Percentiles rank a stretch among this genome's conserved stretches.
Evolutionary conservation across 1,140 invertebrate species (phyloP).

Genomic region (Drosophila takahashii): DNA sequence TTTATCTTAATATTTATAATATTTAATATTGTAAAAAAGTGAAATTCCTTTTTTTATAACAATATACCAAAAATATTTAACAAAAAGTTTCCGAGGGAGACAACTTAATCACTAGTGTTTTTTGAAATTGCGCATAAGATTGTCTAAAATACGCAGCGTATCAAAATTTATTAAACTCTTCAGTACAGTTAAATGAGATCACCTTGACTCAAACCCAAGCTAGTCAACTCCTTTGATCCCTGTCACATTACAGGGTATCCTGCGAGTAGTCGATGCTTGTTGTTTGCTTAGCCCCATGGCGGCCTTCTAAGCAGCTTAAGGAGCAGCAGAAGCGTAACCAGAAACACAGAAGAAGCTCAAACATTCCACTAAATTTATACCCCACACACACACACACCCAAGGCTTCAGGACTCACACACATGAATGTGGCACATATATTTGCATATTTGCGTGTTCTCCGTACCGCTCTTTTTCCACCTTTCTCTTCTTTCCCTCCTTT

Average conservation of each 20-base stretch:
- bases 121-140: too few species aligned
- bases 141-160: too few species aligned
- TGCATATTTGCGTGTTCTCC: conserved; percentile 81
- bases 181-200: too few species aligned
- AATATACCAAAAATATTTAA: too few species aligned
- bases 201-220: too few species aligned
- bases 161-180: too few species aligned
- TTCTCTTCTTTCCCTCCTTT: conserved; percentile 16
- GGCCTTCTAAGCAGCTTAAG: conserved; percentile 76
- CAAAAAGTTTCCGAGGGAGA: too few species aligned
- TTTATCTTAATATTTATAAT: too few species aligned
- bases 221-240: not conserved
- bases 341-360: conserved; percentile 37
- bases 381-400: conserved; percentile 29
- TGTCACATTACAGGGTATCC: conserved; percentile 47
- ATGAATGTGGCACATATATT: conserved; percentile 56
- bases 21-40: too few species aligned
- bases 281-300: conserved; percentile 71
- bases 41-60: too few species aligned
- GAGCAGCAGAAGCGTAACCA: conserved; percentile 47
- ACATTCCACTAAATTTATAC: conserved; percentile 49
- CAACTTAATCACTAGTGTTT: too few species aligned
- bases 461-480: conserved; percentile 36
- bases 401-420: conserved; percentile 36
- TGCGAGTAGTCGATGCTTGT: conserved; percentile 39